A percentile compares a stretch with the other conserved stretches of the same genome.
phyloP scores from a whole-genome alignment of 2,888 invertebrate species.

The Parnassius smintheus region DNA sequence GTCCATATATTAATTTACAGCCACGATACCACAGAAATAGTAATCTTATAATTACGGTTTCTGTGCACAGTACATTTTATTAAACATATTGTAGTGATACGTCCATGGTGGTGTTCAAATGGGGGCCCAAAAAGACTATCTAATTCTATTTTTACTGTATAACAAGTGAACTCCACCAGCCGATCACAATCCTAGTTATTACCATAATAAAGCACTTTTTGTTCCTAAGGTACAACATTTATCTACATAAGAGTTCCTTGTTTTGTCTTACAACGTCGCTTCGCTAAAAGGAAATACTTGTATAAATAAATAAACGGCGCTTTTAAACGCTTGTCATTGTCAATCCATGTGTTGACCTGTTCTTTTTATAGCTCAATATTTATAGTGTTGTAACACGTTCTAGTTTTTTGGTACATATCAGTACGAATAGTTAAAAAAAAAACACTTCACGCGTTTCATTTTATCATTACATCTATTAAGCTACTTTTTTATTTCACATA shows the following conservation, averaged over 20 bases:
- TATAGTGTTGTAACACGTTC: conserved; percentile 31
- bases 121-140: conserved; percentile 32
- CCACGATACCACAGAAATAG: no score
- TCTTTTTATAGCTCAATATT: conserved; percentile 64
- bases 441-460: no score
- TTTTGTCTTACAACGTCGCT: conserved; percentile 59
- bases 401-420: conserved; percentile 12
- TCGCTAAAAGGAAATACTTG: conserved; percentile 79
- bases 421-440: background rate
- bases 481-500: no score
- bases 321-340: conserved; percentile 79
- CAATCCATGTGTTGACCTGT: conserved; percentile 67
- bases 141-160: conserved; percentile 67
- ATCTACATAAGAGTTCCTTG: conserved; percentile 68
- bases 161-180: conserved; percentile 46
- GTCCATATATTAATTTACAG: no score
- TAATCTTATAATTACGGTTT: no score
- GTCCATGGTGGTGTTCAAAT: no score
- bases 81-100: no score
- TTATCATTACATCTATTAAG: no score
- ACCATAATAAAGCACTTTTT: conserved; percentile 61
- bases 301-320: conserved; percentile 75
- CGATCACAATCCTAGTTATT: conserved; percentile 61
- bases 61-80: no score
- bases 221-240: conserved; percentile 60